A percentile compares a stretch with the other conserved stretches of the same genome.
These are phyloP conservation scores for Gavialis gangeticus DNA, from an alignment of 2,113 vertebrate species.

Conservation along the genomic window DNA sequence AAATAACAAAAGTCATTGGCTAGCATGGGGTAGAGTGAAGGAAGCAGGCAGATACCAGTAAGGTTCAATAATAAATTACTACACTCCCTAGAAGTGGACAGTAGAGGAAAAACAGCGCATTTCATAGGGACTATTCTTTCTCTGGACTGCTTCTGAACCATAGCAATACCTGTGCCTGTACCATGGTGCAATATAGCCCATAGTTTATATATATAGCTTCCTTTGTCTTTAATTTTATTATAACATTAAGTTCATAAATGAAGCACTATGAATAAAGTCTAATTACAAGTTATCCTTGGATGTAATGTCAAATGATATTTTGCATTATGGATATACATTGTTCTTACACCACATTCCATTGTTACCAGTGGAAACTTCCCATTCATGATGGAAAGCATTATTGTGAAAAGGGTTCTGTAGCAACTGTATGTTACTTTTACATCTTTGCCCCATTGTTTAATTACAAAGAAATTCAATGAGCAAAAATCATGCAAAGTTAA, in stretches of 20 bases:
- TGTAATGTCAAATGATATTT: neutral
- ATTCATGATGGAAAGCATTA: neutral
- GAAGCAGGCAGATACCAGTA: neutral
- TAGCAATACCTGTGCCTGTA: neutral
- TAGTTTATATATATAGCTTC: neutral
- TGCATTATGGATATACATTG: accelerated
- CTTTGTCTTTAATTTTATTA: neutral
- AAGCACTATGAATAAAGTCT: neutral
- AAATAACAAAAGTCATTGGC: neutral
- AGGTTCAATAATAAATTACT: neutral
- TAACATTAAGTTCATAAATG: neutral
- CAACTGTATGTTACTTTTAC: neutral
- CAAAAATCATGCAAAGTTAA: neutral
- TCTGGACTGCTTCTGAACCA: neutral
- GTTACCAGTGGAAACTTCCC: constrained; percentile 4
- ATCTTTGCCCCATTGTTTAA: neutral
- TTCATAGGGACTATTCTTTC: neutral
- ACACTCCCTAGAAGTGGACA: neutral
- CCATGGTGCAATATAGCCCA: neutral
- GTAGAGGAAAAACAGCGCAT: neutral
- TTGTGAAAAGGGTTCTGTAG: neutral
- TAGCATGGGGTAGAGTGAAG: neutral
- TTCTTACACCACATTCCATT: constrained; percentile 14
- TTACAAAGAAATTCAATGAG: constrained; percentile 16
- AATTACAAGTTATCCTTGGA: constrained; percentile 17